Base-by-base conservation (phyloP, 2,888 invertebrate genomes). In the Villa cingulata region DNA sequence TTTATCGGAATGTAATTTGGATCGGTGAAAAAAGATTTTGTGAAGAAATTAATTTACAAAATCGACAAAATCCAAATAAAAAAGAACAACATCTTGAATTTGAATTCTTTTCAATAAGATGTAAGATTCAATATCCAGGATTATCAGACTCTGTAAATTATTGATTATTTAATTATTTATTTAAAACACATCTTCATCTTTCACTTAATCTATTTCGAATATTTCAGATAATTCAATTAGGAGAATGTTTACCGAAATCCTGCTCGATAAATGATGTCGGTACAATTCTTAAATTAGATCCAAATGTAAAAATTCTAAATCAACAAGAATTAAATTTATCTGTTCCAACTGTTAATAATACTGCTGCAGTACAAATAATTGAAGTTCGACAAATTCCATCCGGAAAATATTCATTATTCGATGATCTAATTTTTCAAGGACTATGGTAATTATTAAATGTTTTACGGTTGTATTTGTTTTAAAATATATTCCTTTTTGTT, bases 1-100 rank as follows among this genome's bases (percentile, higher is more conserved):
- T 86, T 57, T 86, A 83, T 59, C 86, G 86, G 16, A 86, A 83
- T 64, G 83, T 85, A 64, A 85, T 80, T 68, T 87, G 86, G 86
- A 67, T 86, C 58, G 87, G 87, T 4, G 84, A 86, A 42, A 73
- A 76, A 54, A 72, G 74, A 42, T 75, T 82, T 37, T 87, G 87
- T 62, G 61, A 68, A 20, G 66, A 68, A 60, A 70, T 70, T 2
- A 67, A 67, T 48, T 56, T 58, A 1, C 60, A 62, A 43, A 38
- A 55, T 40, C 58, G 56, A 36, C n/a, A 37, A 41, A 19, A 19
- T 23, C 57, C 62, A 27, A 59, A 63, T 2, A 63, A 63, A 43
- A 61, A 62, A 51, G 57, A 62, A 23, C 59, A 63, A 3, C 61
- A 62, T 51, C 61, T 68, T 18, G 61, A 64, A 45, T 55, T 68